Evolutionary conservation across 2,888 invertebrate genomes (phyloP), one percentile per base, ranked within the genome.

Genomic region (Apantesis nais): DNA sequence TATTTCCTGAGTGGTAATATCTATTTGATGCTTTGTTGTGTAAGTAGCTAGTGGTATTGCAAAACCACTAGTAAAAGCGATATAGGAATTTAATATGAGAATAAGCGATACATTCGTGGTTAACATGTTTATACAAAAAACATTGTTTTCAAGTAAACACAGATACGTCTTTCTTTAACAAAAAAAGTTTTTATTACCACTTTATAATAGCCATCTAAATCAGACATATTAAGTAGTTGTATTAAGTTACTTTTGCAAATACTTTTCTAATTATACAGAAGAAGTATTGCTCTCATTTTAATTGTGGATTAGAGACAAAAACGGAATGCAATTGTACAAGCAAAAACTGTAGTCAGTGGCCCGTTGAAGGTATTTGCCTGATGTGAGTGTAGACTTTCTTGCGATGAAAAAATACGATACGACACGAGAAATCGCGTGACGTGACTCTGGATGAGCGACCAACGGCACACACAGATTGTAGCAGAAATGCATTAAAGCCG

Each of bases 351-450:
- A 85, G 80, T 81, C 91, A 90, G 86, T 90, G 88, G 90, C 89
- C 92, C 93, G 91, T 92, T 91, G 90, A 91, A 93, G 90, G 87
- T 90, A 91, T 93, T 91, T 87, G 83, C 85, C 79, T 75, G 85
- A 75, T 90, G 89, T 90, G 91, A 93, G 91, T 89, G 88, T 90
- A 87, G 86, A 91, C 90, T 92, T 93, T 92, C 93, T 90, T 91
- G 83, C 77, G 86, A 88, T 91, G 89, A 93, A 93, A 93, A 93
- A 93, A 93, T 87, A 85, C 83, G 78, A 77, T 74, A 74, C 77
- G 79, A 82, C 92, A 93, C 92, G 93, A 87, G 84, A 93, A 85
- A 89, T 94, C 89, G 93, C 93, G 93, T 94, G 94, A 85, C 80
- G 81, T 67, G 93, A 85, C 81, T 69, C 70, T 84, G 82, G 86